Evolutionary conservation across 1,140 invertebrate species (phyloP), one percentile per base, ranked within the genome.

Genomic region (Pentalonia nigronervosa): DNA sequence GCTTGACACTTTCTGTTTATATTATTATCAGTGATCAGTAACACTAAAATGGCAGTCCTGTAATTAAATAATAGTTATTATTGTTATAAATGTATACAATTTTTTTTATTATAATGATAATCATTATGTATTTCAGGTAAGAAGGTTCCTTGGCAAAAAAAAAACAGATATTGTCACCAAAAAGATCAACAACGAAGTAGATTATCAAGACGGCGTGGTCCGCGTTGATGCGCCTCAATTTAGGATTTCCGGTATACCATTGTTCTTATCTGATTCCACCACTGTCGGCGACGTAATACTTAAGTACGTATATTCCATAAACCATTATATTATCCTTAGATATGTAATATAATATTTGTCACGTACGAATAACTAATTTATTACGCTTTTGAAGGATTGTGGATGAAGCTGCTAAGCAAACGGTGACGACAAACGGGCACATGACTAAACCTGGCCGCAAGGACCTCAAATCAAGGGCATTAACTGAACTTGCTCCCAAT

Each of bases 271-370:
- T 87, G 94, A 95, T 36, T 94, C 94, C 0, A 96, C 95, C 48
- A 96, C 96, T 23, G 96, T 96, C 25, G 95, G 95, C 11, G 95
- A 96, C 94, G 95, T 96, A 90, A 95, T 96, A 9, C 94, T 96
- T 50, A 96, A 95, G 95, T 96, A 94, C 94, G 93, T 93, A 34
- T 50, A 67, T n/a, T 60, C 23, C 2, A 25, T 56, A 17, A n/a
- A 2, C 17, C 30, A n/a, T 88, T 6, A n/a, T 47, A 48, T n/a
- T 25, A 21, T 21, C 50, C 7, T 53, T 20, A 25, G 21, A 41
- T 25, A 14, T 25, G 1, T 41, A 25, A 41, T 23, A 45, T 67
- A 84, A 9, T 17, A 25, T 48, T n/a, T 8, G 34, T 53, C 3
- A 25, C 21, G 23, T 11, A 11, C 14, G 11, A 25, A 56, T 56